Base-by-base conservation (phyloP, 2,888 invertebrate genomes). In the Poecilus cupreus region DNA sequence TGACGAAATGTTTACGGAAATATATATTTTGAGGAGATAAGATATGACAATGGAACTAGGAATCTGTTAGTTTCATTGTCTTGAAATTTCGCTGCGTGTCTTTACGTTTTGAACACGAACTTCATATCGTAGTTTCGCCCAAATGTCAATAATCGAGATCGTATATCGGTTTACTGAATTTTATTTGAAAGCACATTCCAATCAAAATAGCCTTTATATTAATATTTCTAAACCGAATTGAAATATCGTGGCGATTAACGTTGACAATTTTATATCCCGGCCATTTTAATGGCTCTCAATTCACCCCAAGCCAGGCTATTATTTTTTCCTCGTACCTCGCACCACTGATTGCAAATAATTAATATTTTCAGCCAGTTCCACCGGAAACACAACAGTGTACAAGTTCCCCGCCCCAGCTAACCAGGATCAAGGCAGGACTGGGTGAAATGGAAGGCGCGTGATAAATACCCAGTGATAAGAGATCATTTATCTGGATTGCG, bases 401-500 rank as follows among this genome's bases (percentile, higher is more conserved):
- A 51, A 51, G 16, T 5, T 10, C 46, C 13, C 46, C 46, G 3
- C 13, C 46, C 3, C 46, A 3, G 46, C 13, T 46, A 13, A 13
- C 16, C 8, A 32, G 32, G 22, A 64, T 64, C 32, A 46, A 24
- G 16, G 49, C 74, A 22, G 18, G 18, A 16, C 51, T 22, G 46
- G 6, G 64, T 68, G 64, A 16, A 32, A 68, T 32, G 64, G 32
- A 32, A 32, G 32, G 13, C 64, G 37, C 54, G 76, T 76, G 76
- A 76, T 76, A 37, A 76, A 76, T 76, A 37, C 57, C 49, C 54
- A 54, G 76, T 76, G 76, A 76, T 76, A 76, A 76, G 76, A 39
- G 54, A 76, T 76, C 76, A 76, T 76, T 76, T 76, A 54, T 76
- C 76, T 76, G 51, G 76, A 76, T 76, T 76, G 51, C 46, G 32